Evolutionary conservation across 2,113 vertebrate species (phyloP).

Genomic region (Melanocharis versteri): DNA sequence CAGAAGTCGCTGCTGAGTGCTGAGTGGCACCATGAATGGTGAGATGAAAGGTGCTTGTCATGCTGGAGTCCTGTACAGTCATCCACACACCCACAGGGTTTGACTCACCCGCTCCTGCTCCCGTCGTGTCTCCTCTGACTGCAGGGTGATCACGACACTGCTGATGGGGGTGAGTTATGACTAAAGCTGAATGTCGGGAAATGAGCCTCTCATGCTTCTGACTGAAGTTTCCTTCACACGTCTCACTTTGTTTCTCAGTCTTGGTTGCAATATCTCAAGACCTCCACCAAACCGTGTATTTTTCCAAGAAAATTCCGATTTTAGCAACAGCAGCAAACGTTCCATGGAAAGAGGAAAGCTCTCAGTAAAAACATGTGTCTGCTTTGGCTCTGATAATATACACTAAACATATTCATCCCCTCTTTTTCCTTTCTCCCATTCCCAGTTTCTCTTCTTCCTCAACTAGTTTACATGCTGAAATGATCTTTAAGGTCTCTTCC

Average conservation of each 20-base stretch:
- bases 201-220: neutral
- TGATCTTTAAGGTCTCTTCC: neutral
- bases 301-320: neutral
- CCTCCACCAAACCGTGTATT: neutral
- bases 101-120: neutral
- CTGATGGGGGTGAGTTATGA: neutral
- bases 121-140: neutral
- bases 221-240: neutral
- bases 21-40: neutral
- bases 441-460: neutral
- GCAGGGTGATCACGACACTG: neutral
- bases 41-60: neutral
- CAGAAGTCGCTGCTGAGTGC: neutral
- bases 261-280: neutral
- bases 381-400: neutral
- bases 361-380: neutral
- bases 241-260: neutral
- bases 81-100: neutral
- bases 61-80: neutral
- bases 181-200: neutral
- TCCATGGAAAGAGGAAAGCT: neutral
- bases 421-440: neutral
- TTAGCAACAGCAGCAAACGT: neutral
- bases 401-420: neutral
- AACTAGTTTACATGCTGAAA: neutral